Base-by-base conservation (phyloP, 2,797 vertebrate genomes). In the Limnodromus scolopaceus region DNA sequence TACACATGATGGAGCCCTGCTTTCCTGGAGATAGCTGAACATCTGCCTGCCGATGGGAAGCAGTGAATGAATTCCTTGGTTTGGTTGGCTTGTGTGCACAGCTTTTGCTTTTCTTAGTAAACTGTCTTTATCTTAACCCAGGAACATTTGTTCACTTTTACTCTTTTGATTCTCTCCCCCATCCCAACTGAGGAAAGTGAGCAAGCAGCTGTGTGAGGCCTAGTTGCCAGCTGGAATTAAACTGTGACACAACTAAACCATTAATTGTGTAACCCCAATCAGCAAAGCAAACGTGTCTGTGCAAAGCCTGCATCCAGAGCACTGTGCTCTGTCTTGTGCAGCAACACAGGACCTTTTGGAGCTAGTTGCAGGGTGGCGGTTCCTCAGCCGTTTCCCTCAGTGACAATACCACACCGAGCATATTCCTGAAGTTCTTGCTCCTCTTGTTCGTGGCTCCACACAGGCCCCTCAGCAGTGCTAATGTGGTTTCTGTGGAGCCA, bases 331-430 rank as follows among this genome's bases (percentile, higher is more conserved):
- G 39, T 13, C 64, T 63, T 54, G 39, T 25, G 43, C 78, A 76
- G 41, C 41, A 68, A 10, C 2, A 20, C 11, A 8, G 36, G 18
- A 43, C 68, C 41, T 71, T 65, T 49, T 36, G 38, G 45, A 72
- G 30, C 34, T 54, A 32, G 24, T 27, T 69, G 39, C 6, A 2
- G 22, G 34, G 24, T 0, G 0, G 20, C 1, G 1, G 48, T 36
- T 69, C 54, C 53, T 41, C 34, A 46, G 1, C 24, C 19, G 1
- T 38, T 81, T 46, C 39, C 39, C 46, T 30, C 39, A 11, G 14
- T 19, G 63, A 32, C 48, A 54, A 23, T 27, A 48, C 25, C 41
- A 41, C 13, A 18, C 18, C 43, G 28, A 70, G 18, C 32, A 15
- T 20, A 25, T 49, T 70, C 49, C 65, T 57, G 43, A 51, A 64